Base-by-base conservation (phyloP, 2,797 vertebrate species). In the Streptopelia turtur region DNA sequence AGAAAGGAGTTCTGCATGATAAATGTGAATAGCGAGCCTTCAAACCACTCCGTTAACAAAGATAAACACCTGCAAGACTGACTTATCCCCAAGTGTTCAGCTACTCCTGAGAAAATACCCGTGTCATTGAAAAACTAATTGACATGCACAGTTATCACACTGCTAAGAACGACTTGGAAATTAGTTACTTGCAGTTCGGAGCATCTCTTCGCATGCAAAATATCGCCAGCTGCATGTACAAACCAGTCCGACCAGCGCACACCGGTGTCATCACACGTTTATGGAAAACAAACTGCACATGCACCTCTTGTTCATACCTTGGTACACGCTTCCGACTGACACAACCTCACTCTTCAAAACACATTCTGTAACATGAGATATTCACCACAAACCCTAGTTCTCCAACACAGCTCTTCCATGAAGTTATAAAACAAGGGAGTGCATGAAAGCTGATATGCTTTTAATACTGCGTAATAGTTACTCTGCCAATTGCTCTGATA, bases 131-230 rank as follows among this genome's bases (percentile, higher is more conserved):
- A 41, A 10, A 23, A 68, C 69, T 82, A 23, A 87, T 92, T 89
- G 69, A 35, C 69, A 61, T 49, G 50, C 45, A 71, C 20, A 33
- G 61, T 37, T 89, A 50, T 59, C 74, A 69, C 63, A 66, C 31
- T 61, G 43, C 63, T 50, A 59, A 49, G 39, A 69, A 79, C 11
- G 7, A 66, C 47, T 80, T 87, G 63, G 35, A 72, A 72, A 90
- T 90, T 39, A 83, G 69, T 70, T 74, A 35, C 83, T 77, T 63
- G 77, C 47, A 69, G 74, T 25, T 80, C 82, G 39, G 71, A 89
- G 56, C 17, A 47, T 28, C 72, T 64, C 61, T 86, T 16, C 35
- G 76, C 80, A 86, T 16, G 33, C 49, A 61, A 69, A 91, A 57
- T 25, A 61, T 65, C 5, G 9, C 39, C 56, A 76, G 3, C 1